Evolutionary conservation across 2,888 invertebrate species (phyloP), one percentile per base, ranked within the genome.

Genomic region (Melikaiella ostensackeni): DNA sequence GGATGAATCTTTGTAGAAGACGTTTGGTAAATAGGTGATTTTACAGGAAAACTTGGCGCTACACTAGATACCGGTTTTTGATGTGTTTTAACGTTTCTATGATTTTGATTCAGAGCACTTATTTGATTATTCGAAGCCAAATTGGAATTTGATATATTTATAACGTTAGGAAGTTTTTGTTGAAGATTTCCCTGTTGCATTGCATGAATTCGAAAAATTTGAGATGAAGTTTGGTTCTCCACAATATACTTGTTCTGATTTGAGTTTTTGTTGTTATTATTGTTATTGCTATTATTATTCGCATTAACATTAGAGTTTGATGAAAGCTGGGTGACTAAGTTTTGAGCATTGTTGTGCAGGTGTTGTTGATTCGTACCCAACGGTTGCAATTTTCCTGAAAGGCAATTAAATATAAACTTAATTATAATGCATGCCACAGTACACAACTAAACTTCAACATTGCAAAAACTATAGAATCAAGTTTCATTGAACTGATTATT

Each of bases 31-130:
- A 96, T 95, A 88, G 95, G 95, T 86, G 96, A 96, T 66, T 91
- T 91, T 0, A 91, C 91, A 80, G 95, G 94, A 91, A 95, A 95
- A 86, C 94, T 94, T 81, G 97, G 96, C 83, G 97, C 96, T 81
- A 97, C 97, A 92, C 96, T 97, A 91, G 96, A 97, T 83, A 97
- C 95, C 80, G 97, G 97, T 91, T 97, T 97, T 93, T 97, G 94
- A 89, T 94, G 94, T 84, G 91, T 92, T 42, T 88, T 88, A 8
- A 88, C 77, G 76, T 87, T 90, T 61, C 89, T 83, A 61, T 89
- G 89, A 78, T 87, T 88, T 73, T 89, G 89, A 11, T 79, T 79
- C 74, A n/a, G 11, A 30, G 30, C 6, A 27, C 21, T 27, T 66
- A 46, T 33, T 70, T 88, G 89, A 9, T 82, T 84, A 38, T 86